Conservation (phyloP, 2,888 invertebrate genomes). For the Vandiemenella viatica region DNA sequence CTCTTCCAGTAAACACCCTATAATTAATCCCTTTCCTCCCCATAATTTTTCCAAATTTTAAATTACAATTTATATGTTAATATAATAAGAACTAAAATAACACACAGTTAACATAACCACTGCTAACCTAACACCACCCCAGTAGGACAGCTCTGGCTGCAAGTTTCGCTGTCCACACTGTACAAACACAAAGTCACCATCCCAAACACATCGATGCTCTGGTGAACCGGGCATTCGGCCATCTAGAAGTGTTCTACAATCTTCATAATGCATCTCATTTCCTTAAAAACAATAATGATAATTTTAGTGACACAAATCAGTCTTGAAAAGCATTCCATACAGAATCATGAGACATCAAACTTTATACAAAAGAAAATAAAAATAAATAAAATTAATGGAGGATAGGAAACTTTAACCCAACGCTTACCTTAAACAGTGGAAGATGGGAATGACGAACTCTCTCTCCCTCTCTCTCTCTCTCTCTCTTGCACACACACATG, state of each 20-base stretch:
- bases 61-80: no score
- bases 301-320: no score
- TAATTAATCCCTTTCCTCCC: no score
- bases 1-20: neutral
- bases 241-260: conserved; percentile 77
- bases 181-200: conserved; percentile 82
- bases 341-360: no score
- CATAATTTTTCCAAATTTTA: neutral
- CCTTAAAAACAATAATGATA: conserved; percentile 17
- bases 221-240: conserved; percentile 76
- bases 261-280: conserved; percentile 54
- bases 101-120: neutral
- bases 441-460: no score
- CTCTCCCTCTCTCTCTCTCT: no score
- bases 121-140: conserved; percentile 76
- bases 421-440: no score
- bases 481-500: no score
- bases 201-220: conserved; percentile 68
- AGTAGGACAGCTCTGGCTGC: conserved; percentile 53
- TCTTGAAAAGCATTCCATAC: no score
- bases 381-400: no score
- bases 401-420: no score
- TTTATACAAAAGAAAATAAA: no score
- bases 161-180: conserved; percentile 67
- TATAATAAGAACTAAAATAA: neutral